Conservation (phyloP, 2,113 vertebrate genomes). For the Myrmophylax atrothorax region DNA sequence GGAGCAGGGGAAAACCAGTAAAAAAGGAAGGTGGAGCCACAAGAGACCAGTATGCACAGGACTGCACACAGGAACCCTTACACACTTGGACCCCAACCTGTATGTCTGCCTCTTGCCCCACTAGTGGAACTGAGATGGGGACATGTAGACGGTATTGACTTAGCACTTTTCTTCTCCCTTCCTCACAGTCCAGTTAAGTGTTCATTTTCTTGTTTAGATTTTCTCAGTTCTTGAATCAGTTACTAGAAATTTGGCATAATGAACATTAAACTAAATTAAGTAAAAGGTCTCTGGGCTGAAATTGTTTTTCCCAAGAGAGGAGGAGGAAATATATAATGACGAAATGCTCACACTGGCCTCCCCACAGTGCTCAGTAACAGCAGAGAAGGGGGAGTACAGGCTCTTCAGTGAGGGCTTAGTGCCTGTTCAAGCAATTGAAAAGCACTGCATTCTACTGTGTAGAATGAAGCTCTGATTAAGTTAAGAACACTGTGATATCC, state of each 20-base stretch:
- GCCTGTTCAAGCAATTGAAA: neutral
- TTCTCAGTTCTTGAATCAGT: neutral
- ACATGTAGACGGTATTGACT: accelerated
- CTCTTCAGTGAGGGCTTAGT: accelerated
- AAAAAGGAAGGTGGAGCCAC: neutral
- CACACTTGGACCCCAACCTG: accelerated
- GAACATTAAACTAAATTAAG: neutral
- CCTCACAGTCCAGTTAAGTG: neutral
- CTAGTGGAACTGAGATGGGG: neutral
- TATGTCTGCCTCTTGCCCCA: accelerated
- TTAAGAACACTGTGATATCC: neutral
- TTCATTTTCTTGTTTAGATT: neutral
- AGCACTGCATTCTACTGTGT: neutral
- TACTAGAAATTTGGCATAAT: neutral
- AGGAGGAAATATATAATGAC: neutral
- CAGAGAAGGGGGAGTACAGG: neutral
- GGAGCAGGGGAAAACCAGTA: neutral
- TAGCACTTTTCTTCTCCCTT: neutral
- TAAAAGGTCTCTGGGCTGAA: neutral
- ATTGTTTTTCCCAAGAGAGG: neutral
- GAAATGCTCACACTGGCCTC: neutral
- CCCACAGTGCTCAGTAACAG: neutral
- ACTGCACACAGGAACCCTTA: neutral
- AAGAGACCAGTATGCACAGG: neutral
- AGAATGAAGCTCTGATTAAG: neutral